Evolutionary conservation across 2,797 vertebrate genomes (phyloP).

Genomic region (Pseudomugil tenellus): DNA sequence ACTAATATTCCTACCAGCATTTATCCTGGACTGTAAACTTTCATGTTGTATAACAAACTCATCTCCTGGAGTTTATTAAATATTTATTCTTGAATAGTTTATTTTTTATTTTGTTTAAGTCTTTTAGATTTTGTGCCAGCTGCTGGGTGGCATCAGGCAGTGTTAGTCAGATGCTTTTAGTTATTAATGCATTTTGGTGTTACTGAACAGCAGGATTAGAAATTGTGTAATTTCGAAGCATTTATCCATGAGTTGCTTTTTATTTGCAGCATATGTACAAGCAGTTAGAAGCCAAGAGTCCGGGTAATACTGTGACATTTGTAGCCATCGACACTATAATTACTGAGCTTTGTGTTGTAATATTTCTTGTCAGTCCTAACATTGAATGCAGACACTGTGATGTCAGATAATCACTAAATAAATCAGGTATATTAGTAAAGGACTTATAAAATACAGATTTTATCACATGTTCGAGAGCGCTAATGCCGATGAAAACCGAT

Average conservation of each 20-base stretch:
- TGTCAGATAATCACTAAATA: not conserved
- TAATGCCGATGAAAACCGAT: not conserved
- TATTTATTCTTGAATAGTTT: no score
- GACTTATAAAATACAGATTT: not conserved
- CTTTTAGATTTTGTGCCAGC: conserved; percentile 1
- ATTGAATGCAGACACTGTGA: not conserved
- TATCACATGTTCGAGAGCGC: no score
- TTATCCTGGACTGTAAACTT: no score
- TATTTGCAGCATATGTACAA: not conserved
- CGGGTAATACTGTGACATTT: not conserved
- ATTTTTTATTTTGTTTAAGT: not conserved
- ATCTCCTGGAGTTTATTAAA: no score
- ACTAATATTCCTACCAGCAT: no score
- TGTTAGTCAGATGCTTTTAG: no score
- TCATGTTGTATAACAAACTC: no score
- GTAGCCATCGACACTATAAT: not conserved
- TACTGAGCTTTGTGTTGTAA: not conserved
- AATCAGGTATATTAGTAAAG: not conserved
- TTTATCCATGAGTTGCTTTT: not conserved
- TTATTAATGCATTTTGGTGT: no score
- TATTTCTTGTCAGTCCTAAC: not conserved
- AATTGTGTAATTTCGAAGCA: not conserved
- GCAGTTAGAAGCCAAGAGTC: not conserved
- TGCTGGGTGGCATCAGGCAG: conserved; percentile 3
- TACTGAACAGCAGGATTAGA: not conserved